These are phyloP conservation scores for Blennius ocellaris DNA, from an alignment of 2,113 vertebrate genomes.

Conservation along the genomic window DNA sequence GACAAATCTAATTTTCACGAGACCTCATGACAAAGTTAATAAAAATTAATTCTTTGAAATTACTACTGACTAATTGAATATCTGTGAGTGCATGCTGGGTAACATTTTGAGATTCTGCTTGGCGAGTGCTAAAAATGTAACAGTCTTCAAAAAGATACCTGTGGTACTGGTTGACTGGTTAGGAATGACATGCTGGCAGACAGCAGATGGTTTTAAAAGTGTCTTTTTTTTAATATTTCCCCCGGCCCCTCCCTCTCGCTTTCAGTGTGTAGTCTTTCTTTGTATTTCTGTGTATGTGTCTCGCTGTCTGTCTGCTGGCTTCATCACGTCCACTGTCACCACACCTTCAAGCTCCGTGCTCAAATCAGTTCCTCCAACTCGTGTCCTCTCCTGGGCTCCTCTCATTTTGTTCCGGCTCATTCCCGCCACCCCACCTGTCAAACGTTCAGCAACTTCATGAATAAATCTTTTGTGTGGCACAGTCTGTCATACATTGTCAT, in stretches of 20 bases:
- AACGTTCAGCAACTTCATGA: constrained; percentile 29
- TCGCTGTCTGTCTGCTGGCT: constrained; percentile 44
- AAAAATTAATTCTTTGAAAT: constrained; percentile 43
- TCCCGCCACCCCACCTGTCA: constrained; percentile 42
- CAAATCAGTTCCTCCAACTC: constrained; percentile 39
- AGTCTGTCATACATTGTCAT: constrained; percentile 12
- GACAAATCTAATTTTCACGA: constrained; percentile 57
- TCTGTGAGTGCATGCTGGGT: constrained; percentile 13
- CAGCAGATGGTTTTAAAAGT: constrained; percentile 54
- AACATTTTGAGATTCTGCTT: constrained; percentile 27
- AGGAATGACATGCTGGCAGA: constrained; percentile 55
- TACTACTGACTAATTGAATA: constrained; percentile 47
- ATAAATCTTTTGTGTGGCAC: constrained; percentile 24
- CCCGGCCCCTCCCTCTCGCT: constrained; percentile 1
- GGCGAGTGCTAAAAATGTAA: constrained; percentile 55
- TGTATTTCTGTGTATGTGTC: constrained; percentile 37
- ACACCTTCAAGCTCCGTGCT: constrained; percentile 41
- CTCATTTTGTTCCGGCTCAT: constrained; percentile 35
- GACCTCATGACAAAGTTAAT: constrained; percentile 58
- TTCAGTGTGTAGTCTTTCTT: constrained; percentile 34
- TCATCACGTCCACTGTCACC: constrained; percentile 40
- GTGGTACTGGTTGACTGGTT: constrained; percentile 54
- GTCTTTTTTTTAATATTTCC: background rate
- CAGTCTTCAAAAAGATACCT: constrained; percentile 34
- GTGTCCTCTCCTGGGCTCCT: constrained; percentile 17